Conservation (phyloP, 2,113 vertebrate species). For the Myanophis thanlyinensis region DNA sequence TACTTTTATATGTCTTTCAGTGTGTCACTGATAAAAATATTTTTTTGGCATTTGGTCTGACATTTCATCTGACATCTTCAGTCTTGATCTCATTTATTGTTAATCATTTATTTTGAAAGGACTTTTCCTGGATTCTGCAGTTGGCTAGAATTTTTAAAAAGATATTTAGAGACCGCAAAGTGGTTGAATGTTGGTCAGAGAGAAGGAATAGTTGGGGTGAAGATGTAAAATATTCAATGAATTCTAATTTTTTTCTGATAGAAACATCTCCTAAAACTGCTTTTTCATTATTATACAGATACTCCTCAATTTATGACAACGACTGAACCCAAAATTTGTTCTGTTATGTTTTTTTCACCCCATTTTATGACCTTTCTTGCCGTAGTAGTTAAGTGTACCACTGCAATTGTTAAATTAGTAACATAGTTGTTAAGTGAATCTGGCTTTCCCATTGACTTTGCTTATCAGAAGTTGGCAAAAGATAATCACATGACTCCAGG, state of each 20-base stretch:
- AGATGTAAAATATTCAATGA: neutral
- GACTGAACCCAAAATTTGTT: too few relatives aligned
- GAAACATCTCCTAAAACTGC: neutral
- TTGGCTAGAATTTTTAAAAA: neutral
- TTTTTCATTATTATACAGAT: neutral
- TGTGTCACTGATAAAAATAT: too few relatives aligned
- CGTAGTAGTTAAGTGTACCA: too few relatives aligned
- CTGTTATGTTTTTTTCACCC: too few relatives aligned
- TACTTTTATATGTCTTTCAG: neutral
- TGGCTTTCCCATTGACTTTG: too few relatives aligned
- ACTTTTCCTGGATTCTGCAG: neutral
- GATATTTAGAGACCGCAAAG: neutral
- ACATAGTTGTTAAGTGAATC: too few relatives aligned
- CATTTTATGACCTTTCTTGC: too few relatives aligned
- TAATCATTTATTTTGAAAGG: neutral
- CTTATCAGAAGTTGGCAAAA: neutral
- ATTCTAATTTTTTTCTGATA: neutral
- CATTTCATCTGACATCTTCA: neutral
- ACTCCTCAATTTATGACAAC: too few relatives aligned
- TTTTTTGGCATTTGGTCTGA: neutral
- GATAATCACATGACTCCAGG: neutral
- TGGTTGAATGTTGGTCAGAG: neutral
- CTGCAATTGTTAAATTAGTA: too few relatives aligned
- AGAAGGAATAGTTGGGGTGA: neutral
- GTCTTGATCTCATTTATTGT: neutral